Conservation (phyloP, 2,888 invertebrate species). For the Phengaris alcon region DNA sequence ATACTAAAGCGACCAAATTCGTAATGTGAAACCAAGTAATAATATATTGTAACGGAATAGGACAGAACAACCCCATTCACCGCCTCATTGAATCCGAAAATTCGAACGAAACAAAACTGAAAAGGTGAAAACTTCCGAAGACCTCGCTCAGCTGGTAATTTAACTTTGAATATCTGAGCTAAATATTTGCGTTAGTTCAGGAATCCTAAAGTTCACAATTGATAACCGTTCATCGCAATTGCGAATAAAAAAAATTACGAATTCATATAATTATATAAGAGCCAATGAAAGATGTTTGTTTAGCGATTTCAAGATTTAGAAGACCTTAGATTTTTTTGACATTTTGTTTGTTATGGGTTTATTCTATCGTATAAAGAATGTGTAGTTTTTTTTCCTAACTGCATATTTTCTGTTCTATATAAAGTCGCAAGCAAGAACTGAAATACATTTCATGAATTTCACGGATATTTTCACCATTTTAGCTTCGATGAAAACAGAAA, state of each 20-base stretch:
- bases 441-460: too few relatives aligned
- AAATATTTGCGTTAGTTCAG: constrained; percentile 36
- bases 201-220: constrained; percentile 28
- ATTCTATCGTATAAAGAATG: too few relatives aligned
- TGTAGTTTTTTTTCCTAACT: too few relatives aligned
- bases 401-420: too few relatives aligned
- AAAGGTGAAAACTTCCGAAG: constrained; percentile 39
- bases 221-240: constrained; percentile 9
- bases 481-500: too few relatives aligned
- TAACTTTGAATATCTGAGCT: constrained; percentile 40
- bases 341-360: too few relatives aligned
- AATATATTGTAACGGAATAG: constrained; percentile 8
- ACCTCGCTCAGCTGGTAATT: constrained; percentile 42
- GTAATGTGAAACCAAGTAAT: background rate
- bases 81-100: constrained; percentile 45
- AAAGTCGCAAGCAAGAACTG: too few relatives aligned
- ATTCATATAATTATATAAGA: background rate
- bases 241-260: background rate
- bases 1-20: background rate
- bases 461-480: too few relatives aligned
- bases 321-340: too few relatives aligned
- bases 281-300: background rate
- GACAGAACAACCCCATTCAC: constrained; percentile 37
- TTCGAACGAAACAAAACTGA: constrained; percentile 40
- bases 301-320: too few relatives aligned